phyloP scores from a whole-genome alignment of 2,113 vertebrate genomes.

The Colistium nudipinnis region DNA sequence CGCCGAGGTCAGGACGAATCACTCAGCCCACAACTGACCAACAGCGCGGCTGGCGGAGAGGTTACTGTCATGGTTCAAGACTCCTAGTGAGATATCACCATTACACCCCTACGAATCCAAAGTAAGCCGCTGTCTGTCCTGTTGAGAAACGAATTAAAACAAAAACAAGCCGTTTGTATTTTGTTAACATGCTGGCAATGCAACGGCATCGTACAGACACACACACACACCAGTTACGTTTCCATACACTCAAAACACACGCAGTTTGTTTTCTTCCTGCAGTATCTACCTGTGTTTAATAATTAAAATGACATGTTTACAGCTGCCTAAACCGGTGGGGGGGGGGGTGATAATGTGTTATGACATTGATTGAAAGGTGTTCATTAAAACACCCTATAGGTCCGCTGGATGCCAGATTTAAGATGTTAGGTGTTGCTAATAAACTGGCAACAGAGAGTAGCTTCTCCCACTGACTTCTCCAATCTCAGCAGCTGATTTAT shows the following conservation, averaged over 20 bases:
- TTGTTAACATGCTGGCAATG: not conserved
- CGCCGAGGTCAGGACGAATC: conserved; percentile 68
- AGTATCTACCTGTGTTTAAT: too few species aligned
- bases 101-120: conserved; percentile 16
- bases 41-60: conserved; percentile 54
- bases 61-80: conserved; percentile 49
- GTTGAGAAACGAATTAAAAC: not conserved
- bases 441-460: not conserved
- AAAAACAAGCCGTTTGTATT: not conserved
- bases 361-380: too few species aligned
- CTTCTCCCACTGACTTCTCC: not conserved
- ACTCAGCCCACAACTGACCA: conserved; percentile 65
- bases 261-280: too few species aligned
- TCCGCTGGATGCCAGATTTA: too few species aligned
- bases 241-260: too few species aligned
- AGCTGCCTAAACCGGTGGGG: too few species aligned
- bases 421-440: conserved; percentile 4
- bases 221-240: too few species aligned
- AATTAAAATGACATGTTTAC: too few species aligned
- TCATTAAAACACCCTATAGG: too few species aligned
- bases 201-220: not conserved
- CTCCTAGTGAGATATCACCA: conserved; percentile 55
- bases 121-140: conserved; percentile 1
- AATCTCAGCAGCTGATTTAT: conserved; percentile 4
- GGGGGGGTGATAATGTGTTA: too few species aligned